Percentiles rank a stretch among this genome's conserved stretches.
These are phyloP conservation scores for Thumatha senex DNA, from an alignment of 2,888 invertebrate species.

Conservation along the genomic window DNA sequence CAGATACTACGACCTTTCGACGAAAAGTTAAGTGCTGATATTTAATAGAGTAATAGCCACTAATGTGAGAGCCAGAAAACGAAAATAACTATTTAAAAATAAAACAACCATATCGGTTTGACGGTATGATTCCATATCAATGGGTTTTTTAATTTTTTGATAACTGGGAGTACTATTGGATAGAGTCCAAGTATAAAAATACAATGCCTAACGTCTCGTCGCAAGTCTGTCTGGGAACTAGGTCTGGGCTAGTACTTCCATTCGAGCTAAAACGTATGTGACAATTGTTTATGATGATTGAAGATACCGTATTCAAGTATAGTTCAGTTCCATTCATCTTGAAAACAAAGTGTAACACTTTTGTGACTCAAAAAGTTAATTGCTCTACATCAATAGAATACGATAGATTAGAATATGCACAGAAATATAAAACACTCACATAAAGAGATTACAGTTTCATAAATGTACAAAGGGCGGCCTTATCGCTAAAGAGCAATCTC, in stretches of 20 bases:
- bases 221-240: conserved; percentile 65
- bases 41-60: conserved; percentile 29
- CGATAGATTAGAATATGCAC: too few relatives aligned
- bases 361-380: too few relatives aligned
- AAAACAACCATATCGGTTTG: conserved; percentile 16
- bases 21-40: conserved; percentile 25
- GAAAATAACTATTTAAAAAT: conserved; percentile 19
- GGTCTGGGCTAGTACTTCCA: conserved; percentile 42
- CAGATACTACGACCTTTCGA: conserved; percentile 32
- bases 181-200: conserved; percentile 77
- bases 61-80: conserved; percentile 16
- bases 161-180: conserved; percentile 76
- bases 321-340: background rate
- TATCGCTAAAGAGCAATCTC: too few relatives aligned
- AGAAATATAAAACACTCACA: too few relatives aligned
- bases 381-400: too few relatives aligned
- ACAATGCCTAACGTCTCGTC: conserved; percentile 72
- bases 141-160: conserved; percentile 53
- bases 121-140: conserved; percentile 34
- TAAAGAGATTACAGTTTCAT: too few relatives aligned
- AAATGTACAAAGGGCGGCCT: too few relatives aligned
- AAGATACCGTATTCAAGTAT: background rate
- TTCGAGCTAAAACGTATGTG: conserved; percentile 26
- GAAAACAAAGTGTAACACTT: too few relatives aligned
- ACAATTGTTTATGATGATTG: conserved; percentile 17